Base-by-base conservation (phyloP, 2,797 vertebrate species). In the Cyprinella venusta region DNA sequence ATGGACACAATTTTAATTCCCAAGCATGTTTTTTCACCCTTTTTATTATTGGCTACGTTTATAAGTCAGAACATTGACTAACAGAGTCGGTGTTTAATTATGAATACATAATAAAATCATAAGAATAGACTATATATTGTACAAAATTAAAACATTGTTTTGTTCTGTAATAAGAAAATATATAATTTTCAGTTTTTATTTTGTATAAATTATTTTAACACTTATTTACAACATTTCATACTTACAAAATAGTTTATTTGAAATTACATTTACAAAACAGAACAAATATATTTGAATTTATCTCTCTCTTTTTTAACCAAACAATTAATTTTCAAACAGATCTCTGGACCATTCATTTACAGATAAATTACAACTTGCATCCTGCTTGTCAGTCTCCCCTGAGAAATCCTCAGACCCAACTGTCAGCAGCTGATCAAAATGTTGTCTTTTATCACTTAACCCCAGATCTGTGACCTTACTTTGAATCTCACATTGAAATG, bases 281-380 rank as follows among this genome's bases (percentile, higher is more conserved):
- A 54, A 54, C 9, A 50, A 19, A 50, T 33, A 52, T 33, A 48
- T 48, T 13, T 30, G 2, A 52, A 72, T 30, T 52, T 0, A 36
- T 79, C 54, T 81, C 24, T 36, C 5, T 40, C 7, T 48, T 69
- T 52, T 81, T 26, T 42, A 65, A 45, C 50, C 45, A 84, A 71
- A 84, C 68, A 84, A 87, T 42, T 5, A 88, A 78, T 82, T 48
- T 71, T 77, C 78, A 82, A 90, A 90, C 67, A 90, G 88, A 65
- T 90, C 88, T 78, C 68, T 85, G 36, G 86, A 90, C 82, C 80
- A 89, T 26, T 90, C 85, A 82, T 83, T 56, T 4, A 52, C 8
- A 48, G 65, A 40, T 30, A 74, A 70, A 84, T 75, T 70, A 75
- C 48, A 67, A n/a, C 45, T 71, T 79, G 61, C 42, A 69, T 19